Conservation (phyloP, 1,140 invertebrate species). For the Brachionus plicatilis region DNA sequence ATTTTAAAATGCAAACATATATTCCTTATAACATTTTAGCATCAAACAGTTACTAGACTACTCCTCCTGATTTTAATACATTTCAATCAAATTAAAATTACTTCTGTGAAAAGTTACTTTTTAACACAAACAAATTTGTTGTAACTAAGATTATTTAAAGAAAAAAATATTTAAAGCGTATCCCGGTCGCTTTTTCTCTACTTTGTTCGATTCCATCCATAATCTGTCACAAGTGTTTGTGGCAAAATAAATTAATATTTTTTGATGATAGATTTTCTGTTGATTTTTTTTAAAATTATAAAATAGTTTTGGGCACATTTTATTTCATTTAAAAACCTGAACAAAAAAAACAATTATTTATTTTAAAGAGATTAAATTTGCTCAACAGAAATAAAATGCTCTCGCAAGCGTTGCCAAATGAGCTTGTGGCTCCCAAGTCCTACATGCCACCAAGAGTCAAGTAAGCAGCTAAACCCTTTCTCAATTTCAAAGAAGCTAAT, state of each 20-base stretch:
- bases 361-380: neutral
- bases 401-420: conserved; percentile 19
- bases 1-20: neutral
- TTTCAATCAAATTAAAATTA: neutral
- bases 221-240: neutral
- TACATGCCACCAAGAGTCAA: conserved; percentile 16
- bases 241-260: neutral
- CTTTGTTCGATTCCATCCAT: neutral
- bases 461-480: neutral
- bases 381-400: conserved; percentile 4
- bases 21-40: neutral
- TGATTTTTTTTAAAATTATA: conserved; percentile 6
- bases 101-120: conserved; percentile 1
- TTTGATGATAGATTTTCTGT: neutral
- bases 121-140: conserved; percentile 9
- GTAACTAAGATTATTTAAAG: conserved; percentile 23
- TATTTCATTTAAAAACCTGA: conserved; percentile 14
- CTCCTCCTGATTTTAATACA: neutral
- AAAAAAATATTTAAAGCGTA: neutral
- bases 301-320: neutral
- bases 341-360: neutral
- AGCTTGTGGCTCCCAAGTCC: conserved; percentile 9
- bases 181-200: neutral
- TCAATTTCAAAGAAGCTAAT: neutral
- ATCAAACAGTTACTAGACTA: neutral